Evolutionary conservation across 37 sponge, comb jelly and placozoan genomes (phyloP), one percentile per base, ranked within the genome.

Genomic region (Ianthella basta): DNA sequence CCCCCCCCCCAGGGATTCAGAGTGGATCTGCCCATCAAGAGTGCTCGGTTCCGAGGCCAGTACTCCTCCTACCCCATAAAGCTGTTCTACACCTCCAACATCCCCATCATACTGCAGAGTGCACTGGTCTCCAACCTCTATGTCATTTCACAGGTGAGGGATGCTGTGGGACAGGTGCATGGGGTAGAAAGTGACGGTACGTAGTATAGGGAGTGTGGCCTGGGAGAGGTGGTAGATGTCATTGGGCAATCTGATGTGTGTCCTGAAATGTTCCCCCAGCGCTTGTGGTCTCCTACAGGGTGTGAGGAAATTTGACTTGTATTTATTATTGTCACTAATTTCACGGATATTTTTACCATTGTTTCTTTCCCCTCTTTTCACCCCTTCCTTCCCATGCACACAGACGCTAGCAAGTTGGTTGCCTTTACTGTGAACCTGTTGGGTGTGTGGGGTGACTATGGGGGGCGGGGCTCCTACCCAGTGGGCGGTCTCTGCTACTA

Each of bases 1-100:
- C n/a, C n/a, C n/a, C n/a, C n/a, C n/a, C n/a, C 19, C 81, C 50
- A 96, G 92, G 96, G 98, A 20, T 98, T 98, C 84, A 90, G 94
- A 27, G 98, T 98, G 50, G 98, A 98, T 57, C 87, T 98, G 36
- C 98, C 94, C 61, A 94, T 98, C 84, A 98, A 95, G 92, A 94
- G 94, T 79, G 91, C 98, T 4, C 85, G 92, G 14, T 97, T 93
- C 79, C 90, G 96, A 53, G 98, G 94, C 5, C 96, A 95, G 86
- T 86, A 91, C 80, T 85, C 90, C 56, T 75, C 94, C 59, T 98
- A 98, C 74, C 98, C 98, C 57, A 98, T 98, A 91, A 98, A 95
- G 84, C 85, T 98, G 75, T 95, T 98, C 88, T 98, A 96, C 86
- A 98, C 96, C 21, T 93, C 96, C 59, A 95, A 98, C 79, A 98